These are phyloP conservation scores for Aeoliscus strigatus DNA, from an alignment of 2,797 vertebrate species.

Conservation along the genomic window DNA sequence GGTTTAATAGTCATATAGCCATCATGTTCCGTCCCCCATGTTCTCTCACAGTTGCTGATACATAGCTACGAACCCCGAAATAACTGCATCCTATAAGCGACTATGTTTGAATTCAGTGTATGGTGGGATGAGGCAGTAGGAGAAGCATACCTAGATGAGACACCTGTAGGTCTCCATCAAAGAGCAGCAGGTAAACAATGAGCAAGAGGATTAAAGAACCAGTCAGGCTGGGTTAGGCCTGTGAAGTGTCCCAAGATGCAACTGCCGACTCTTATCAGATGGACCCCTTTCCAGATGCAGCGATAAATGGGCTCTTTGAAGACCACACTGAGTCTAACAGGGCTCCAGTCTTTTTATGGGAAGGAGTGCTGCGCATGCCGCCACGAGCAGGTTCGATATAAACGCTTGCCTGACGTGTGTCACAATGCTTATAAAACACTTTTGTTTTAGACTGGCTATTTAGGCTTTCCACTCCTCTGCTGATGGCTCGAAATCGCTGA, in stretches of 20 bases:
- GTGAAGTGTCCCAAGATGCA: constrained; percentile 61
- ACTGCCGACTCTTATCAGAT: constrained; percentile 67
- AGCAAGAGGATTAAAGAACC: constrained; percentile 66
- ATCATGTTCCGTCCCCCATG: too few species aligned
- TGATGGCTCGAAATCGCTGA: constrained; percentile 9
- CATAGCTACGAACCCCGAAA: too few species aligned
- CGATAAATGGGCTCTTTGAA: constrained; percentile 77
- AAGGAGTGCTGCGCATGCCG: constrained; percentile 41
- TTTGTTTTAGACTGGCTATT: constrained; percentile 16
- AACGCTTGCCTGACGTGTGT: constrained; percentile 43
- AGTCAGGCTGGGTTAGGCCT: constrained; percentile 45
- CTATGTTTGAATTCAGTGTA: neutral
- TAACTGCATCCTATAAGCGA: neutral
- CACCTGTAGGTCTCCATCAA: constrained; percentile 65
- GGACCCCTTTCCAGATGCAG: constrained; percentile 65
- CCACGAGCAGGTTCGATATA: constrained; percentile 49
- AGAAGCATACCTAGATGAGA: constrained; percentile 27
- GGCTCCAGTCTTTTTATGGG: constrained; percentile 60
- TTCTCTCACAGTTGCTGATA: too few species aligned
- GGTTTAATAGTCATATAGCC: too few species aligned
- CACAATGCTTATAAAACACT: constrained; percentile 30
- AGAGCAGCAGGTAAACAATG: constrained; percentile 68
- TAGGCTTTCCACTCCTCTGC: constrained; percentile 8
- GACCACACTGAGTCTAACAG: constrained; percentile 46
- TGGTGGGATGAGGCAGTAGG: constrained; percentile 1